Evolutionary conservation across 2,113 vertebrate genomes (phyloP).

Genomic region (Chionodraco myersi): DNA sequence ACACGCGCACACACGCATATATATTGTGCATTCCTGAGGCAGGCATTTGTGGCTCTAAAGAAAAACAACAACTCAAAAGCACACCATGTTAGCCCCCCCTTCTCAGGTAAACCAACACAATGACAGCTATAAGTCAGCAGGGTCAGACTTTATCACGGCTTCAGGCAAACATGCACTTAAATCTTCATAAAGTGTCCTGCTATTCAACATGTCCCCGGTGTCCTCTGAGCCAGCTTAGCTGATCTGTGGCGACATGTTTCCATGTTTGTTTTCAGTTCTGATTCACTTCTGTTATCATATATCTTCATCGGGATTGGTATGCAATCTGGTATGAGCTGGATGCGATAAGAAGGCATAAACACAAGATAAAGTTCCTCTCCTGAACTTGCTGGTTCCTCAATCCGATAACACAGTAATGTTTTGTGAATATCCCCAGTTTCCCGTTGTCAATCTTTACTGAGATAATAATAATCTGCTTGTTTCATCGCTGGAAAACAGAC

Average conservation of each 20-base stretch:
- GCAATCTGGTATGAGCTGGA: constrained; percentile 33
- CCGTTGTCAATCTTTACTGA: constrained; percentile 33
- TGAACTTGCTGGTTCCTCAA: constrained; percentile 42
- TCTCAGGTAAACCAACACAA: constrained; percentile 33
- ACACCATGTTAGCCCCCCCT: constrained; percentile 2
- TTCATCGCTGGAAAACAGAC: constrained; percentile 40
- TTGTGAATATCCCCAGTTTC: constrained; percentile 43
- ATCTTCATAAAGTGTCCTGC: constrained; percentile 30
- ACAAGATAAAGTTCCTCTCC: constrained; percentile 27
- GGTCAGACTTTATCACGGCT: constrained; percentile 29
- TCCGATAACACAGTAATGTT: constrained; percentile 53
- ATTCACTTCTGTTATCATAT: constrained; percentile 23
- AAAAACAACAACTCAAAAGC: constrained; percentile 49
- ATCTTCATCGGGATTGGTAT: constrained; percentile 27
- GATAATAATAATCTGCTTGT: constrained; percentile 63
- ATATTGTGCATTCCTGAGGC: constrained; percentile 45
- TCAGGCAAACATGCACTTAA: constrained; percentile 28
- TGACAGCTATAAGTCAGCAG: constrained; percentile 38
- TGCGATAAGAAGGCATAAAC: constrained; percentile 52
- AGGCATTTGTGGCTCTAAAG: constrained; percentile 3
- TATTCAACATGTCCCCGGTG: neutral
- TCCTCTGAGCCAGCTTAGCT: neutral
- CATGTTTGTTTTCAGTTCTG: constrained; percentile 9
- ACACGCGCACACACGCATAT: neutral
- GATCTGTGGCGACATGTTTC: constrained; percentile 31